These are phyloP conservation scores for Agrilus mali DNA, from an alignment of 2,888 invertebrate species.

Conservation along the genomic window DNA sequence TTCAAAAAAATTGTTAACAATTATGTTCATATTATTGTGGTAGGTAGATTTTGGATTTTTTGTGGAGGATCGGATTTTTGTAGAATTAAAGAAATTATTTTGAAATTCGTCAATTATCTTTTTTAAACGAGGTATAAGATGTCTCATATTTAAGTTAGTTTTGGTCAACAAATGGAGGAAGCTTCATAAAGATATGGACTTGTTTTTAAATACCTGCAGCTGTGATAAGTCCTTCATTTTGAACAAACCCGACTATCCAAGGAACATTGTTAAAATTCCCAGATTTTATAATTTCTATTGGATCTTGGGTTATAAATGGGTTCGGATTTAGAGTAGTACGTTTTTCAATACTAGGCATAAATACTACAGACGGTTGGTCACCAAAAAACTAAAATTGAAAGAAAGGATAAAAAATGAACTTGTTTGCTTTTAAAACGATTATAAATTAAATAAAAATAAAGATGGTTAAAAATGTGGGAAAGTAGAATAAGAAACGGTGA, in stretches of 20 bases:
- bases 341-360: conserved; percentile 35
- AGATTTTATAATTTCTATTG: conserved; percentile 27
- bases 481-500: too few relatives aligned
- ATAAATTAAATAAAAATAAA: too few relatives aligned
- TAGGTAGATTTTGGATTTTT: too few relatives aligned
- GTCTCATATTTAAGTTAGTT: too few relatives aligned
- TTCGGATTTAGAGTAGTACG: conserved; percentile 23
- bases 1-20: too few relatives aligned
- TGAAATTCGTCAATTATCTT: too few relatives aligned
- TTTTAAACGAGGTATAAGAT: too few relatives aligned
- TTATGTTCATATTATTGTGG: too few relatives aligned
- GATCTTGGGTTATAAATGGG: conserved; percentile 36
- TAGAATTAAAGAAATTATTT: too few relatives aligned
- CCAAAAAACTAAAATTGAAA: conserved; percentile 31
- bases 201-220: conserved; percentile 25
- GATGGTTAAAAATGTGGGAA: too few relatives aligned
- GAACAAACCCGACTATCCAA: conserved; percentile 36
- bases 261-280: conserved; percentile 35
- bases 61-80: too few relatives aligned
- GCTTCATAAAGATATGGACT: not conserved
- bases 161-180: too few relatives aligned
- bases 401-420: not conserved
- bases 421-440: not conserved
- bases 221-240: conserved; percentile 39
- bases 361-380: conserved; percentile 37